These are phyloP conservation scores for Ophioderma brevispina DNA, from an alignment of 35 echinoderm and acorn worm species.

Conservation along the genomic window DNA sequence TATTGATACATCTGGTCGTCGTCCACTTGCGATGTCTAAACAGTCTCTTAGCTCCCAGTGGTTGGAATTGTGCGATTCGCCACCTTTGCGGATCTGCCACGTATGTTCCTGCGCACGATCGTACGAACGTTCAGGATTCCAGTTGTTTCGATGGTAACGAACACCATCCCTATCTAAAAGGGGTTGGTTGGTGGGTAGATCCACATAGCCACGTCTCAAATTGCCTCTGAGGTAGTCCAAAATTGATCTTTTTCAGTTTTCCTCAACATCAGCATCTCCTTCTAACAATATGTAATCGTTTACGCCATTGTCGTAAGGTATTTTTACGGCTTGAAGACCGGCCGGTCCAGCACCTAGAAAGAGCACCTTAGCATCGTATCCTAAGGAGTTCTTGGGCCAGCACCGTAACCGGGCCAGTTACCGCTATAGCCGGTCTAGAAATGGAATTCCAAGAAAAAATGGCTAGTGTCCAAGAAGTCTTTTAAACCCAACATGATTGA, in stretches of 20 bases:
- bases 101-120: constrained; percentile 7
- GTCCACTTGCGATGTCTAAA: background rate
- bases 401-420: background rate
- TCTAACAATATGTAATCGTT: constrained; percentile 47
- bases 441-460: background rate
- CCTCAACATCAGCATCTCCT: constrained; percentile 12
- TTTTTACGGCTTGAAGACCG: constrained; percentile 32
- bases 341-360: constrained; percentile 49
- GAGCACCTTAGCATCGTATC: constrained; percentile 44
- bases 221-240: background rate
- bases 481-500: background rate
- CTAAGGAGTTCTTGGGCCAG: background rate
- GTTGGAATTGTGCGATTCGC: background rate
- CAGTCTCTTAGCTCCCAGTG: background rate
- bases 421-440: background rate
- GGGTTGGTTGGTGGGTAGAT: constrained; percentile 10
- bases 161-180: constrained; percentile 8
- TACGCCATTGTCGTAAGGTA: constrained; percentile 29
- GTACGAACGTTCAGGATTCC: background rate
- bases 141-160: constrained; percentile 19
- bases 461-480: background rate
- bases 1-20: constrained; percentile 31
- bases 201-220: constrained; percentile 48
- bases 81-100: too few relatives aligned
- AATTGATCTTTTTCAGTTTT: constrained; percentile 16